Evolutionary conservation across 2,888 invertebrate genomes (phyloP), one percentile per base, ranked within the genome.

Genomic region (Leucophora obtusa): DNA sequence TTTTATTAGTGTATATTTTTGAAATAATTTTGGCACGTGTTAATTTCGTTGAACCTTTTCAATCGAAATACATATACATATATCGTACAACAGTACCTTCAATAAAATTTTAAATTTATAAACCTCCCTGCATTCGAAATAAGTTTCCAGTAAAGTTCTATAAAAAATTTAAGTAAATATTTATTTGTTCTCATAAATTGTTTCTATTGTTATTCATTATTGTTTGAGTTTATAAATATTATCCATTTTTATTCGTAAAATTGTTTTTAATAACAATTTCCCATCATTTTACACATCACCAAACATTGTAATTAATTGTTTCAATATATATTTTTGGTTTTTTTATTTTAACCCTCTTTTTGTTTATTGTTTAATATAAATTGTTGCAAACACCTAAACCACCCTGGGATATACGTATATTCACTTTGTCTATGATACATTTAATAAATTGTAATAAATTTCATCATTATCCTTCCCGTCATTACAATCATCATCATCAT

Each of bases 221-320:
- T 47, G 43, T 47, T 47, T 47, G 43, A n/a, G 43, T 47, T 47
- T 47, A n/a, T 7, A 14, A 47, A 47, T 47, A 47, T n/a, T 47
- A 47, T 47, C 43, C 14, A n/a, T 47, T 47, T 47, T 47, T 47
- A n/a, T 6, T 14, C 43, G 15, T n/a, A 47, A 65, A 77, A 77
- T 47, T 54, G 70, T 24, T 72, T 80, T 76, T 72, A 76, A 76
- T 72, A 76, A 77, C 70, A 77, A 74, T 77, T 81, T 74, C 77
- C 81, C 77, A 81, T 81, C 59, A 71, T 81, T 81, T 72, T 66
- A 70, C 77, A 73, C 77, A 77, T 77, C 81, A 81, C 15, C 77
- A 66, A 70, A 77, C 66, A 76, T 66, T 76, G 66, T 76, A 81
- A 81, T 81, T 81, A 81, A 77, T 77, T 77, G 69, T 77, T 81